phyloP scores from a whole-genome alignment of 2,113 vertebrate species.

The Caretta caretta region DNA sequence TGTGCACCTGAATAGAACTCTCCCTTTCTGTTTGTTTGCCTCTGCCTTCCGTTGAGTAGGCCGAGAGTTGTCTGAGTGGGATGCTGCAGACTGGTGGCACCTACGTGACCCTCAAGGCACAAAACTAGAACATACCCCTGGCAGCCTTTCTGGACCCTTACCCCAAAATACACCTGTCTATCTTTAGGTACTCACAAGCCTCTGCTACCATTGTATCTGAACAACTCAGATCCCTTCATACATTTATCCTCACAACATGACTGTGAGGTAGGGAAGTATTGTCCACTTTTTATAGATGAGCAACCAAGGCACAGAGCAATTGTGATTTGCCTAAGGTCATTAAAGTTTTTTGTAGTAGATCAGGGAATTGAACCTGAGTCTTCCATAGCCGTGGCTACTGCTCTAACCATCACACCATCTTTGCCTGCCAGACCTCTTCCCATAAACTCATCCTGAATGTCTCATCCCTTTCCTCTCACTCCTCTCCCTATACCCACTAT shows the following conservation, averaged over 20 bases:
- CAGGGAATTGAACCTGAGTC: neutral
- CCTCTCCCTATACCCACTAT: neutral
- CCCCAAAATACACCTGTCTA: neutral
- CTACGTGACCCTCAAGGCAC: neutral
- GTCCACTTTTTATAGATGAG: neutral
- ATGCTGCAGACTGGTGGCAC: neutral
- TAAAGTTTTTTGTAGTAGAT: neutral
- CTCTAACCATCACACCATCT: neutral
- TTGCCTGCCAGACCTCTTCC: neutral
- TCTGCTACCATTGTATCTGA: no score
- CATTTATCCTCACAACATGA: neutral
- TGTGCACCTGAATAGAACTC: conserved; percentile 21
- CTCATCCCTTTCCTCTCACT: neutral
- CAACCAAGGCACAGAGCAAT: neutral
- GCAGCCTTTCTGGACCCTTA: conserved; percentile 30
- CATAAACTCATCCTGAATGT: neutral
- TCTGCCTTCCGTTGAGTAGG: conserved; percentile 47
- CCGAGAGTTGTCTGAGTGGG: conserved; percentile 32
- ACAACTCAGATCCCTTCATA: neutral
- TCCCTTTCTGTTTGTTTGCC: neutral
- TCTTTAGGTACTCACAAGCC: conserved; percentile 20
- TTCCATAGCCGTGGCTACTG: neutral
- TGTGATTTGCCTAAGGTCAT: neutral
- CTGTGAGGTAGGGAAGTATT: neutral
- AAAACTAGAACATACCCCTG: conserved; percentile 34